Evolutionary conservation across 2,888 invertebrate genomes (phyloP).

Genomic region (Pharmacophagus antenor): DNA sequence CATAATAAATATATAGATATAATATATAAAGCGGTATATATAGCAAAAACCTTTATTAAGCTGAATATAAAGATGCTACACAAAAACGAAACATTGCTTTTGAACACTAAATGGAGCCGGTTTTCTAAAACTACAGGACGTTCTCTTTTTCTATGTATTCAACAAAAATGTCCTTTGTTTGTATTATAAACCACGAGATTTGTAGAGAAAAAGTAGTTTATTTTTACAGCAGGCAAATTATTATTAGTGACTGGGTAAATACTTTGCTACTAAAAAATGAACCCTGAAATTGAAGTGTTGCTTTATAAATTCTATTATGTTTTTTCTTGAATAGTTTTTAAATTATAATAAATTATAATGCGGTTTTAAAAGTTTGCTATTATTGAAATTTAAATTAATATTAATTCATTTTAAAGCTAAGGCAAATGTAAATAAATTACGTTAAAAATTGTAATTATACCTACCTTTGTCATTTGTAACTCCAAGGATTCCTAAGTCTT

Average conservation of each 20-base stretch:
- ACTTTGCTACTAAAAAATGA: too few species aligned
- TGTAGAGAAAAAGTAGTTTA: neutral
- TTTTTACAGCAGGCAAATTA: neutral
- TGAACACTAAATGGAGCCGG: neutral
- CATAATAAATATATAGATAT: too few species aligned
- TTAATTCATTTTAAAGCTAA: neutral
- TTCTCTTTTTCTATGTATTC: slow-evolving; percentile 4
- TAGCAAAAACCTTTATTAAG: neutral
- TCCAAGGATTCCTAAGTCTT: slow-evolving; percentile 20
- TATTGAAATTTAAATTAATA: neutral
- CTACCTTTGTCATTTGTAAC: slow-evolving; percentile 15
- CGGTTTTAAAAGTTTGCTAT: neutral
- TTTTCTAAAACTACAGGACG: slow-evolving; percentile 15
- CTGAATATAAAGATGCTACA: neutral
- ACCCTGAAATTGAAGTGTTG: too few species aligned
- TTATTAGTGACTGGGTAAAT: neutral
- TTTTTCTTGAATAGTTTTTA: neutral
- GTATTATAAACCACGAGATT: neutral
- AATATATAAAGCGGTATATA: too few species aligned
- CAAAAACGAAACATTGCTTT: neutral
- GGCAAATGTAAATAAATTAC: neutral
- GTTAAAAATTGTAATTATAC: neutral
- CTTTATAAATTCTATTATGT: neutral
- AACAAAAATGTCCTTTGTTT: slow-evolving; percentile 19
- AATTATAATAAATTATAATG: too few species aligned